phyloP scores from a whole-genome alignment of 2,797 vertebrate genomes.

The Xenopus petersii region DNA sequence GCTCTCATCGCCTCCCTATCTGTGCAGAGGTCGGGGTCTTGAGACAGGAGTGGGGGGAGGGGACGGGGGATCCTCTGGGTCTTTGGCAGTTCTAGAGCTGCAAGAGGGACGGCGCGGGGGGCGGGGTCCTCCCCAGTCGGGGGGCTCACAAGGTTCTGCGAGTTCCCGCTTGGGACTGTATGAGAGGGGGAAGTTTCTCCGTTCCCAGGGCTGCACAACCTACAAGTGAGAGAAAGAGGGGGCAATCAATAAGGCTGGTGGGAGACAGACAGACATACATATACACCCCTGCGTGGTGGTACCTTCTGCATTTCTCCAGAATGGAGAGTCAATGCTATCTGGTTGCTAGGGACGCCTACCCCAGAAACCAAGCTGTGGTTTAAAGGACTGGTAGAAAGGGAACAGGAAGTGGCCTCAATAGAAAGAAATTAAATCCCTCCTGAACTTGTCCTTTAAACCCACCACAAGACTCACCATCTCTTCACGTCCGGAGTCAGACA shows the following conservation, averaged over 20 bases:
- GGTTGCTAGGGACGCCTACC: no score
- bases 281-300: no score
- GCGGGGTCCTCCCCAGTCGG: slow-evolving; percentile 76
- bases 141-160: slow-evolving; percentile 46
- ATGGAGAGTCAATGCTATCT: no score
- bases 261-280: no score
- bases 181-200: slow-evolving; percentile 81
- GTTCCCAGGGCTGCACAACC: slow-evolving; percentile 92
- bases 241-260: not conserved
- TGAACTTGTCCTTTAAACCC: no score
- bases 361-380: no score
- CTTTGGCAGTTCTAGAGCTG: slow-evolving; percentile 69
- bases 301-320: no score
- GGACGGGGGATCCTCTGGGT: slow-evolving; percentile 71
- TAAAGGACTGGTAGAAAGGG: no score
- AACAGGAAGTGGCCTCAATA: no score
- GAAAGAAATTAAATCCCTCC: no score
- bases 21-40: slow-evolving; percentile 73
- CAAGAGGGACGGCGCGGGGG: slow-evolving; percentile 78
- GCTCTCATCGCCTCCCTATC: slow-evolving; percentile 70
- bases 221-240: slow-evolving; percentile 48
- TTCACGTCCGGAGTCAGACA: slow-evolving; percentile 85
- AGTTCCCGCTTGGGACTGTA: slow-evolving; percentile 72
- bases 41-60: slow-evolving; percentile 64
- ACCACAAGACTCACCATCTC: slow-evolving; percentile 73